Evolutionary conservation across 2,888 invertebrate genomes (phyloP), one percentile per base, ranked within the genome.

Genomic region (Artemia sp.): DNA sequence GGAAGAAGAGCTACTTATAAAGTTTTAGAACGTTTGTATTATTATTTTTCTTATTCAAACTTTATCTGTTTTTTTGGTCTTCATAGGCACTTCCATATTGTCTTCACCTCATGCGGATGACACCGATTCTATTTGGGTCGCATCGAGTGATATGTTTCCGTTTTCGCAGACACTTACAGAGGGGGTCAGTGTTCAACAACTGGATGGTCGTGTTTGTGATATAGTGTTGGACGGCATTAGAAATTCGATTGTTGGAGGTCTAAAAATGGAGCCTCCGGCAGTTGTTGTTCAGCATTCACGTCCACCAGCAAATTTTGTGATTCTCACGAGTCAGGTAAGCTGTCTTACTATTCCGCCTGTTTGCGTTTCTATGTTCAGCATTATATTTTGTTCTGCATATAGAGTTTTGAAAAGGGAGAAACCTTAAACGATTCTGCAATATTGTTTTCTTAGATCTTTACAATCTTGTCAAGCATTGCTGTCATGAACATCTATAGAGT

Each of bases 161-260:
- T 85, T 86, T 75, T 83, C 77, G 75, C 81, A 78, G 74, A 81
- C 75, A 74, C 79, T 87, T 64, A 84, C 86, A 73, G 91, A 90
- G 78, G 86, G 87, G 0, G 86, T 91, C 78, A 87, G 88, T 0
- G 83, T 88, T 72, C 79, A 89, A 66, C 84, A 86, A 51, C 80
- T 95, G 1, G 90, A 91, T 77, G 92, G 92, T n/a, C 86, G 88
- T 9, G 90, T 90, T 0, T 90, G 93, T 88, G 89, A 90, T 8
- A 82, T 95, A 75, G 82, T 85, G 12, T 88, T 88, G 78, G 82
- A 85, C 50, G 76, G 77, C 9, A 73, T 73, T 12, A 69, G 64
- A 70, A 70, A 70, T 68, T 68, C 70, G 70, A 53, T 71, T 70
- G 70, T 51, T 68, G 52, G 68, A 70, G 68, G 10, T 68, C 69